Conservation (phyloP, 2,888 invertebrate genomes). For the Drosophila paranaensis region DNA sequence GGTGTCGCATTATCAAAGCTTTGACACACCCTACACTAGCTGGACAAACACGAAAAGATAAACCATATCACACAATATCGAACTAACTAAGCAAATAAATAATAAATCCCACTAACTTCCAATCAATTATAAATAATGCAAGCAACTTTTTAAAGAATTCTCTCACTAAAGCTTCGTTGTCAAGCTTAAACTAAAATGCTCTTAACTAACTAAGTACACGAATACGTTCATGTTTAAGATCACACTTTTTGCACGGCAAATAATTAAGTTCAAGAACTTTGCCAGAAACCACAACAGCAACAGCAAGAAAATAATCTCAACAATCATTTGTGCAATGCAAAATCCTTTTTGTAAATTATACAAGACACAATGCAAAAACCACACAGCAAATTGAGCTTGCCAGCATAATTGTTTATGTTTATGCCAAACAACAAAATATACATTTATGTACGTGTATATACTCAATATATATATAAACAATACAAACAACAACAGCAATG, state of each 20-base stretch:
- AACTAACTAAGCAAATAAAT: conserved; percentile 44
- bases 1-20: conserved; percentile 85
- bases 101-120: conserved; percentile 15
- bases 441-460: not conserved
- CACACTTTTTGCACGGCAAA: conserved; percentile 44
- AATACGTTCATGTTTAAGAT: conserved; percentile 6
- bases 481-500: conserved; percentile 44
- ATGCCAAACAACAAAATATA: conserved; percentile 23
- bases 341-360: conserved; percentile 51
- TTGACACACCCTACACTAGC: conserved; percentile 83
- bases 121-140: conserved; percentile 31
- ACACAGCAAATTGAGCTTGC: conserved; percentile 71
- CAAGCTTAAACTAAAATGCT: conserved; percentile 16
- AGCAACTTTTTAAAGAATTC: conserved; percentile 23
- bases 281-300: conserved; percentile 26
- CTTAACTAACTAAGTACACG: conserved; percentile 8
- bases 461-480: conserved; percentile 19
- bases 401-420: conserved; percentile 49
- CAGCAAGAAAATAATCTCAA: conserved; percentile 5
- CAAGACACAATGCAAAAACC: conserved; percentile 46
- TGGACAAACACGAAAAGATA: conserved; percentile 81
- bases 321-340: conserved; percentile 17
- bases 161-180: conserved; percentile 4
- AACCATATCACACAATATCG: conserved; percentile 37
- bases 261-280: conserved; percentile 22